Percentiles rank a stretch among this genome's conserved stretches.
phyloP scores from a whole-genome alignment of 2,888 invertebrate genomes.

The Tenodera sinensis region DNA sequence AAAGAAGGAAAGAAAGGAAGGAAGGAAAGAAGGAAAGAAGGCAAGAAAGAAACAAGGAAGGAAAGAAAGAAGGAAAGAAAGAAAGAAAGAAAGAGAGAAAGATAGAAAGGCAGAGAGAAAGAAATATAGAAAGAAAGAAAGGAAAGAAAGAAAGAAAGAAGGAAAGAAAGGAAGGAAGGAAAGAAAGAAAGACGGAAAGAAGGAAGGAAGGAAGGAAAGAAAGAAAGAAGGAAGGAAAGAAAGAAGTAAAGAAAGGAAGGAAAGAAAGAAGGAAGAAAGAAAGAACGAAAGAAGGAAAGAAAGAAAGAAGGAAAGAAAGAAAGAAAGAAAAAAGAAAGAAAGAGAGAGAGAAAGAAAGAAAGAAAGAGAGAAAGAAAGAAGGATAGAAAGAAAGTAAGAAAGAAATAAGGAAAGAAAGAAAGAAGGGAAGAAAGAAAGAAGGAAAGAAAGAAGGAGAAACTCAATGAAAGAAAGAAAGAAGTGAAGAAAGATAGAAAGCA shows the following conservation, averaged over 20 bases:
- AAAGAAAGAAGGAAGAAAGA: too few species aligned
- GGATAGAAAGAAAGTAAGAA: too few species aligned
- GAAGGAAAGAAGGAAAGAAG: background rate
- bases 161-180: background rate
- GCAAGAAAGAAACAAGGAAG: too few species aligned
- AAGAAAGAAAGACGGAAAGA: background rate
- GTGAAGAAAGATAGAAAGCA: too few species aligned
- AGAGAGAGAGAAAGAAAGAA: background rate
- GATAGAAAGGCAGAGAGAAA: background rate
- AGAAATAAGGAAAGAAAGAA: background rate
- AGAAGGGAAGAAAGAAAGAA: background rate
- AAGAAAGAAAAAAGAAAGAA: background rate
- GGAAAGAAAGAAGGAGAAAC: background rate
- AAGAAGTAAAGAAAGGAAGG: too few species aligned
- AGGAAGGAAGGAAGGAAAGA: background rate
- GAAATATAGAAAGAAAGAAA: too few species aligned
- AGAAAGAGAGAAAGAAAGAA: background rate
- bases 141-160: background rate
- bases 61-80: too few species aligned
- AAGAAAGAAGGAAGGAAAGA: too few species aligned
- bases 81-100: too few species aligned
- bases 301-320: background rate
- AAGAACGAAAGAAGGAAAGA: too few species aligned
- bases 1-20: background rate
- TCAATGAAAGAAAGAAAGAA: too few species aligned